Percentiles rank a stretch among this genome's conserved stretches.
Conservation (phyloP, 2,113 vertebrate species). For the Lichenostomus cassidix region DNA sequence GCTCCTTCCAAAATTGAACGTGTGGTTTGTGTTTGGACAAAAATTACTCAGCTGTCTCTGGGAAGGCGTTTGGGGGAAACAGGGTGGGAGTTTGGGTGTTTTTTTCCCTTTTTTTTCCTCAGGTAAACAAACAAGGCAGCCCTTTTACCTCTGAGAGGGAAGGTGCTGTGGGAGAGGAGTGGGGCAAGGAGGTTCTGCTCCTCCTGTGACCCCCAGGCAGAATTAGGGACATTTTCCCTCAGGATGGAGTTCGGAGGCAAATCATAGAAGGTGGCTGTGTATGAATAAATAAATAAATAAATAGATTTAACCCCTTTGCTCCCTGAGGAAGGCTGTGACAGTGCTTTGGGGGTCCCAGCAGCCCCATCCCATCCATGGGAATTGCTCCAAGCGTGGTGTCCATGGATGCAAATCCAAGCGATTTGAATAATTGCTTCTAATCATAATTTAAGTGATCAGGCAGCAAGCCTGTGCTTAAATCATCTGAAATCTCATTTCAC, state of each 20-base stretch:
- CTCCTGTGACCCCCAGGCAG: neutral
- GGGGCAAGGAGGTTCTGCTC: fast-evolving
- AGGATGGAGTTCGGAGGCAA: neutral
- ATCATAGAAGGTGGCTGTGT: neutral
- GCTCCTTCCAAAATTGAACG: neutral
- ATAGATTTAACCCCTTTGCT: neutral
- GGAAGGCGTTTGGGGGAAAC: neutral
- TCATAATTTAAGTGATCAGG: neutral
- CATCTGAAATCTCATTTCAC: neutral
- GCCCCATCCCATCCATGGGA: fast-evolving
- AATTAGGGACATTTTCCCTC: neutral
- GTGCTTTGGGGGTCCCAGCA: neutral
- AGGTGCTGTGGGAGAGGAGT: neutral
- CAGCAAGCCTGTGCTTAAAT: neutral
- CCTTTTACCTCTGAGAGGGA: neutral
- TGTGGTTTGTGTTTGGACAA: neutral
- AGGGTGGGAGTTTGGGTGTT: fast-evolving
- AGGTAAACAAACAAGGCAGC: neutral
- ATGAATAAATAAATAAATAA: neutral
- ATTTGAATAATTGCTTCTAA: neutral
- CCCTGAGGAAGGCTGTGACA: neutral
- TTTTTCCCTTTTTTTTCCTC: fast-evolving
- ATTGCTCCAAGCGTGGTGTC: fast-evolving
- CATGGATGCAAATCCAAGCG: neutral
- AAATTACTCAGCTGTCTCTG: neutral